Evolutionary conservation across 1,140 invertebrate species (phyloP), one percentile per base, ranked within the genome.

Genomic region (Daktulosphaira vitifoliae): DNA sequence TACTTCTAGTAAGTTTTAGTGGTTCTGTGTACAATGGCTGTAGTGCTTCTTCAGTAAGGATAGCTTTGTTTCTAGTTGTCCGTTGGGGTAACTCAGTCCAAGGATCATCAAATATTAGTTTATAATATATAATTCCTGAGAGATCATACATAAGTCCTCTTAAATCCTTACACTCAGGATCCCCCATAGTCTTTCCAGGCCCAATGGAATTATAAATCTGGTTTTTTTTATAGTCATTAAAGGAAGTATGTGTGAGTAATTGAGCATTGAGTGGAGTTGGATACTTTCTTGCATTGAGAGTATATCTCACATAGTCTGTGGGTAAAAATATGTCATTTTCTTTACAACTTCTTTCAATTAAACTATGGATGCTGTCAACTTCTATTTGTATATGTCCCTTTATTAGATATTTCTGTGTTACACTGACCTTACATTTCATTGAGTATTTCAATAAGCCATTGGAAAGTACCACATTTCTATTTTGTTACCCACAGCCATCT

Each of bases 1-100:
- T 49, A 49, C 18, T 49, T 49, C 16, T 49, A 49, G 22, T 49
- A 15, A 49, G 46, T 49, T 49, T 25, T 49, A 49, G 46, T 25
- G 46, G 22, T 22, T 20, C 18, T 23, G 3, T 25, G 20, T 49
- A 49, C 22, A 49, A 49, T 49, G 46, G 46, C 46, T 49, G 46
- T 49, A 49, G 11, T 25, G 11, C 46, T 49, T 49, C 22, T 49
- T 49, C 22, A 33, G 29, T 11, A 33, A 33, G 29, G 29, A 33
- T 20, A 49, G 7, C 46, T 20, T 49, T 49, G 22, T 49, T 49
- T 23, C 46, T 49, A 22, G 22, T 22, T 49, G 22, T 13, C 11
- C 22, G 46, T 49, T 49, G 22, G 46, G 46, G 46, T 49, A 49
- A 49, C 4, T 44, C 46, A 15, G 2, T 20, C 22, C 46, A 49